Evolutionary conservation across 2,113 vertebrate species (phyloP), one percentile per base, ranked within the genome.

Genomic region (Oncorhynchus tshawytscha): DNA sequence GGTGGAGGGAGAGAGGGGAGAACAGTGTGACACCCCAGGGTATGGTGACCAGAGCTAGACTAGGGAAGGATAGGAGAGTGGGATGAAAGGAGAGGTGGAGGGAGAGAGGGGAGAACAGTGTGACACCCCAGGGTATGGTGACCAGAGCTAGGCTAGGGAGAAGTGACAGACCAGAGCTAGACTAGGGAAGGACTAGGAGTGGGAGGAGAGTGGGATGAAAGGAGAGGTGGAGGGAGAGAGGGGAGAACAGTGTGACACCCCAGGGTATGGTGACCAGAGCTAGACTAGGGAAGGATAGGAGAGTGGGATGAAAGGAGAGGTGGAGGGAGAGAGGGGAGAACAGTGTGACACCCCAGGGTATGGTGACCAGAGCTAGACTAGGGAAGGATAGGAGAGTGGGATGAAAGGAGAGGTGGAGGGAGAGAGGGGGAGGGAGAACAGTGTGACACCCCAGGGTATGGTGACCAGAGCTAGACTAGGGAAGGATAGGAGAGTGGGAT

Each of bases 221-320:
- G 69, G 72, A 54, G 45, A 59, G 75, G 64, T 24, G 71, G 67
- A 70, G 72, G 67, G 75, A 75, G 72, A 76, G 85, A 62, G 45
- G 51, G 27, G 59, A 13, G 31, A 34, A 57, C 11, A 24, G 22
- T 12, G 27, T 25, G 27, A 67, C 22, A 45, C 9, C 9, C 27
- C 82, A 62, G 60, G 25, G 72, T 16, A 76, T 78, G 59, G 67
- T 80, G 76, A 71, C 78, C 86, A 70, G 70, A 77, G n/a, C n/a
- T n/a, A n/a, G n/a, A n/a, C 18, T 27, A 22, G 22, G 31, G 22
- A 34, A n/a, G 59, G 81, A 45, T 39, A 88, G 69, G 72, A 54
- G 45, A 59, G 75, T n/a, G n/a, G n/a, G n/a, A n/a, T n/a, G n/a
- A n/a, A n/a, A n/a, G n/a, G n/a, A n/a, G n/a, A n/a, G n/a, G 64